Conservation (phyloP, 2,888 invertebrate species). For the Crepidodera aurea region DNA sequence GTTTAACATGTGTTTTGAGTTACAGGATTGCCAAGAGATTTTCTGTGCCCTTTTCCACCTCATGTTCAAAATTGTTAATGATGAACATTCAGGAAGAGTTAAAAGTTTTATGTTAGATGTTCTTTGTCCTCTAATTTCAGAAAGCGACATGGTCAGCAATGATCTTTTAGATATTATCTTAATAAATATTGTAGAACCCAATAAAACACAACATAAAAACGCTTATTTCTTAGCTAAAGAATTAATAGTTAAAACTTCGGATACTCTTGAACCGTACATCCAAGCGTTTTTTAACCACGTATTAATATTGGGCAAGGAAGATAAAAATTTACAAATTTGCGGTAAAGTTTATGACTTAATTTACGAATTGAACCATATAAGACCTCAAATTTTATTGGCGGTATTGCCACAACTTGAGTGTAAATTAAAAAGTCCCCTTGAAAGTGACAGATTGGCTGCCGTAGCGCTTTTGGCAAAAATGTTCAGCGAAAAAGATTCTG, state of each 20-base stretch:
- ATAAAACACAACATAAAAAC: conserved; percentile 87
- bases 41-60: conserved; percentile 92
- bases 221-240: conserved; percentile 92
- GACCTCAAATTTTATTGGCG: conserved; percentile 83
- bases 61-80: conserved; percentile 96
- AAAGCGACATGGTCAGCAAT: conserved; percentile 94
- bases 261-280: conserved; percentile 92
- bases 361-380: conserved; percentile 94
- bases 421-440: conserved; percentile 90
- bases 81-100: conserved; percentile 95
- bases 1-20: conserved; percentile 98
- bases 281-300: conserved; percentile 98
- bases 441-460: conserved; percentile 86
- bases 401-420: conserved; percentile 95
- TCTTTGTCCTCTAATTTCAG: conserved; percentile 91
- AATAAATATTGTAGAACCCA: conserved; percentile 93
- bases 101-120: conserved; percentile 98
- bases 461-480: conserved; percentile 91
- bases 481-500: conserved; percentile 95
- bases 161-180: conserved; percentile 94
- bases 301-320: conserved; percentile 87
- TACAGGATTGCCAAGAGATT: conserved; percentile 97
- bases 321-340: conserved; percentile 79
- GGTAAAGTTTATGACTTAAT: conserved; percentile 93
- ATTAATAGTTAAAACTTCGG: conserved; percentile 88